phyloP scores from a whole-genome alignment of 2,113 vertebrate species.

The Microtus montanus region DNA sequence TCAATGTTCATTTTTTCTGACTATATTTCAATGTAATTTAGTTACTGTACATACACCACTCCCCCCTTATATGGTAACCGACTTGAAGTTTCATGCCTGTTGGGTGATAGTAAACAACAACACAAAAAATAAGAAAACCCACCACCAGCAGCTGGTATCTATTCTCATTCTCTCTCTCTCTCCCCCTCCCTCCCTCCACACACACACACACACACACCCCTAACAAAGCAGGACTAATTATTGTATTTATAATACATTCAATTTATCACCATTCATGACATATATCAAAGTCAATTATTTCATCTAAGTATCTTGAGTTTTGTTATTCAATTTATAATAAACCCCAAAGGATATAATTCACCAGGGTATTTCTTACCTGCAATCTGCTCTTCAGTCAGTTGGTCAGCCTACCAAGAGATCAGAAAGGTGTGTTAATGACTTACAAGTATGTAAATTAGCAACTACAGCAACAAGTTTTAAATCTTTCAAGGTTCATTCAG shows the following conservation, averaged over 20 bases:
- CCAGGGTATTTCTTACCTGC: constrained; percentile 90
- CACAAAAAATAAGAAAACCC: not conserved
- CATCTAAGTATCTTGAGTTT: not conserved
- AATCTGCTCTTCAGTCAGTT: constrained; percentile 99
- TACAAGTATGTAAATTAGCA: not conserved
- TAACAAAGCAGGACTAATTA: constrained; percentile 53
- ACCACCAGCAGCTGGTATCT: not conserved
- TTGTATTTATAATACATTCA: not conserved
- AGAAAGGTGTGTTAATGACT: constrained; percentile 45
- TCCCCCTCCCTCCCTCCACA: too few species aligned
- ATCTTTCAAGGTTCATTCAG: not conserved
- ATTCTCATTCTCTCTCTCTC: not conserved
- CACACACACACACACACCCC: not conserved
- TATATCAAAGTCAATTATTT: constrained; percentile 31
- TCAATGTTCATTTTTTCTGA: constrained; percentile 4
- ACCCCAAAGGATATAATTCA: not conserved
- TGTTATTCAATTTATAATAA: constrained; percentile 27
- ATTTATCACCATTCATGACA: not conserved
- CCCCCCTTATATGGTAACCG: not conserved
- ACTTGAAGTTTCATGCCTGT: not conserved
- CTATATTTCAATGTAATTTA: constrained; percentile 44
- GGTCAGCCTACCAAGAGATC: constrained; percentile 93
- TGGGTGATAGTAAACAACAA: not conserved
- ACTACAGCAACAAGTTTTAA: constrained; percentile 48
- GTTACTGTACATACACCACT: not conserved